Evolutionary conservation across 1,140 invertebrate species (phyloP).

Genomic region (Drosophila punjabiensis): DNA sequence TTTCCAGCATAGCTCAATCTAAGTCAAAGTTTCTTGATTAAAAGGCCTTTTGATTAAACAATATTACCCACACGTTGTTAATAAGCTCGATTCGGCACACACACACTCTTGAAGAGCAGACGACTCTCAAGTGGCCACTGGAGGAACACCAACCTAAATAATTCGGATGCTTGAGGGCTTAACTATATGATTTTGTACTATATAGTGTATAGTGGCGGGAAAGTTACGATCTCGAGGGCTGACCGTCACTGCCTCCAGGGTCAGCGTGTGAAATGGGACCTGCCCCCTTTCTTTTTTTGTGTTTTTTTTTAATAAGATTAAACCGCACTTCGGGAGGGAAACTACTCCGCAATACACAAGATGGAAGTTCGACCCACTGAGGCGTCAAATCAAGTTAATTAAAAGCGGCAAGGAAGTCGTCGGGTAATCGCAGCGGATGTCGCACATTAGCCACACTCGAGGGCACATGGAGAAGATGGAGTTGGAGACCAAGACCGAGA

Average conservation of each 20-base stretch:
- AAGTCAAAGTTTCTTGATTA: conserved; percentile 8
- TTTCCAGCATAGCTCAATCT: background rate
- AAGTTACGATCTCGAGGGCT: conserved; percentile 25
- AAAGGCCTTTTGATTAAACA: conserved; percentile 9
- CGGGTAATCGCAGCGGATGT: conserved; percentile 72
- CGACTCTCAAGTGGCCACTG: conserved; percentile 52
- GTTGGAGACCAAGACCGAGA: conserved; percentile 28
- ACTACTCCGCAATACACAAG: conserved; percentile 6
- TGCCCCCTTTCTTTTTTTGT: conserved; percentile 19
- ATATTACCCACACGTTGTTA: conserved; percentile 29
- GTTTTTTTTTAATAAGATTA: conserved; percentile 48
- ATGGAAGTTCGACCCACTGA: conserved; percentile 66
- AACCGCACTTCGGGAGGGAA: conserved; percentile 57
- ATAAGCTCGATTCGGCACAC: conserved; percentile 26
- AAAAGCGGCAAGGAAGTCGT: conserved; percentile 38
- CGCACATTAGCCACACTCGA: conserved; percentile 83
- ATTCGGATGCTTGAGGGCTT: conserved; percentile 11
- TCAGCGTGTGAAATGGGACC: conserved; percentile 52
- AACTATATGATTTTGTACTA: conserved; percentile 6
- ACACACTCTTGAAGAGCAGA: conserved; percentile 26
- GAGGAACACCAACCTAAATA: conserved; percentile 44
- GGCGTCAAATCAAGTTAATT: conserved; percentile 85
- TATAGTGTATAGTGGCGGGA: conserved; percentile 14
- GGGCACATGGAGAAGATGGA: conserved; percentile 61
- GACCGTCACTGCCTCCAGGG: conserved; percentile 42